Evolutionary conservation across 2,113 vertebrate genomes (phyloP).

Genomic region (Aphelocoma coerulescens): DNA sequence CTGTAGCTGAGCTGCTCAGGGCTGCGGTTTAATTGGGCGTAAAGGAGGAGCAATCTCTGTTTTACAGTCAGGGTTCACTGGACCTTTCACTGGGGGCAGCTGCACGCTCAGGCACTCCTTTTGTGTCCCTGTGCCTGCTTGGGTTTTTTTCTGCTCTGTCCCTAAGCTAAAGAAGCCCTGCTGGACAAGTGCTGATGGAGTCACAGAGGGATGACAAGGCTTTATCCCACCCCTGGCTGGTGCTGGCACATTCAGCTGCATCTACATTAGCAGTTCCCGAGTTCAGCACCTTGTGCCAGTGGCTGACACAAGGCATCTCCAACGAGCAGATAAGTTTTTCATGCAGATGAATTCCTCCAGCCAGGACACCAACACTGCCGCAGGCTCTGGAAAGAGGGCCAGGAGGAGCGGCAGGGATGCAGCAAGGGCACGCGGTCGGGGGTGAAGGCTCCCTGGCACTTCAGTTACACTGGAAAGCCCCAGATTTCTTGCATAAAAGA

Average conservation of each 20-base stretch:
- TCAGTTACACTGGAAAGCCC: not conserved
- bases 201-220: not conserved
- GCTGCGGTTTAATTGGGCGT: not conserved
- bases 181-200: not conserved
- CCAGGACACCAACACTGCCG: not conserved
- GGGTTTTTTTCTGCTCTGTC: not conserved
- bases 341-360: not conserved
- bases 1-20: not conserved
- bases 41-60: not conserved
- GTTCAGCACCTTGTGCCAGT: not conserved
- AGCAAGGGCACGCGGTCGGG: accelerated
- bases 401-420: not conserved
- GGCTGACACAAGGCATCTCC: not conserved
- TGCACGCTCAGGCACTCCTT: not conserved
- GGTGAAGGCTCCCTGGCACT: not conserved
- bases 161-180: not conserved
- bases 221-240: not conserved
- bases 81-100: not conserved
- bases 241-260: not conserved
- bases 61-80: not conserved
- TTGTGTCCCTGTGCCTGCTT: not conserved
- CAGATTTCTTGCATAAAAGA: not conserved
- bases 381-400: conserved; percentile 2
- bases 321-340: not conserved
- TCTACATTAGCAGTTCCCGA: not conserved